These are phyloP conservation scores for Tapirus terrestris DNA, from an alignment of 2,113 vertebrate species.

Conservation along the genomic window DNA sequence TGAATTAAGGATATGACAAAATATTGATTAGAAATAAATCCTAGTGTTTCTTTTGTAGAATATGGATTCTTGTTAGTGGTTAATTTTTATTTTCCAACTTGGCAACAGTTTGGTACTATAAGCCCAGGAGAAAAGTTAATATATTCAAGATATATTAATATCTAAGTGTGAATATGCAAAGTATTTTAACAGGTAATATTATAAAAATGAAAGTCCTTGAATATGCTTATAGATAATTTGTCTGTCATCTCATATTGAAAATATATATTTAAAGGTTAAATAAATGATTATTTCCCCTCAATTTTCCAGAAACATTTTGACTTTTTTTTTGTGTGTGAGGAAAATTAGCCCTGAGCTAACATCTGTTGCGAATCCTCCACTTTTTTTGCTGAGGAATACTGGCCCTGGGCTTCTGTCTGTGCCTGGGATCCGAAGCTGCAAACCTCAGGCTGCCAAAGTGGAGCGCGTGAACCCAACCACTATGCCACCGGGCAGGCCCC, in stretches of 20 bases:
- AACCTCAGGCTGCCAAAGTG: too few species aligned
- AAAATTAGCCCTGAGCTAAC: too few species aligned
- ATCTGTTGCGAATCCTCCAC: too few species aligned
- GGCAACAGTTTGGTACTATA: not conserved
- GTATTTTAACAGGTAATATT: not conserved
- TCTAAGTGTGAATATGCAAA: not conserved
- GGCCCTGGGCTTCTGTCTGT: too few species aligned
- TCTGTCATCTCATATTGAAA: conserved; percentile 57
- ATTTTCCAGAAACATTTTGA: not conserved
- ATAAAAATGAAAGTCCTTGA: conserved; percentile 11
- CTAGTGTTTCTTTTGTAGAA: not conserved
- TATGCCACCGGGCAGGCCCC: too few species aligned
- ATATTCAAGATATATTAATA: not conserved
- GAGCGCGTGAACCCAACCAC: too few species aligned
- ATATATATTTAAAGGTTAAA: conserved; percentile 26
- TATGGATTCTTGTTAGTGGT: not conserved
- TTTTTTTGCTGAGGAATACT: too few species aligned
- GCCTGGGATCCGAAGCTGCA: too few species aligned
- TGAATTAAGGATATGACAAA: not conserved
- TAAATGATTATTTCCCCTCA: not conserved
- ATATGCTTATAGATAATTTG: conserved; percentile 35
- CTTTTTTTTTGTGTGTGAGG: not conserved
- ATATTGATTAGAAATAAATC: conserved; percentile 4
- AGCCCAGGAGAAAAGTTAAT: not conserved
- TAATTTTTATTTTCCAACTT: not conserved